phyloP scores from a whole-genome alignment of 2,888 invertebrate species.

The Hirudinaria manillensis region DNA sequence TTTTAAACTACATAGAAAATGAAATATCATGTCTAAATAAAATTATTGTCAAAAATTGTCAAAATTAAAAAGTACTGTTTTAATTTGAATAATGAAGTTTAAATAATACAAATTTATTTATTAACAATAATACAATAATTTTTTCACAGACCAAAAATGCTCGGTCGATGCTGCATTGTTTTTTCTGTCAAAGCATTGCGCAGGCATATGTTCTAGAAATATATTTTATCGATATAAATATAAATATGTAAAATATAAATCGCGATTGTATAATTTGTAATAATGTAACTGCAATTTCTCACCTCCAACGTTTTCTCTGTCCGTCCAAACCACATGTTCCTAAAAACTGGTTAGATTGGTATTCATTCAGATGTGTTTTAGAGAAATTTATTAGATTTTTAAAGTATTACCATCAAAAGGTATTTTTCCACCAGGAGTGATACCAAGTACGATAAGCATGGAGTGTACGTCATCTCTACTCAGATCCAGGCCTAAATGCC shows the following conservation, averaged over 20 bases:
- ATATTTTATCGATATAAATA: not conserved
- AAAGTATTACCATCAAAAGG: conserved; percentile 15
- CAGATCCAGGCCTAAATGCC: conserved; percentile 26
- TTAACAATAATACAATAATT: too few relatives aligned
- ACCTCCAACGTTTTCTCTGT: conserved; percentile 26
- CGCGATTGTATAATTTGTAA: not conserved
- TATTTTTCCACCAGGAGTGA: conserved; percentile 11
- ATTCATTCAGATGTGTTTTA: too few relatives aligned
- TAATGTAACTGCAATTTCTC: not conserved
- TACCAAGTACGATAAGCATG: conserved; percentile 16
- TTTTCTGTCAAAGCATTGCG: not conserved
- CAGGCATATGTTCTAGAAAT: conserved; percentile 16
- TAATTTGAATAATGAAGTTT: too few relatives aligned
- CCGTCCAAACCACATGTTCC: conserved; percentile 25
- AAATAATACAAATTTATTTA: too few relatives aligned
- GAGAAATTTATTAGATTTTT: too few relatives aligned
- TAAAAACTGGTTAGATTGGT: conserved; percentile 4
- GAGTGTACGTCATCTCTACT: conserved; percentile 17
- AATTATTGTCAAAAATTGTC: too few relatives aligned
- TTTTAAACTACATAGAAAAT: too few relatives aligned
- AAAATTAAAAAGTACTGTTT: too few relatives aligned
- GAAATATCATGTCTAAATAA: too few relatives aligned
- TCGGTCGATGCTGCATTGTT: conserved; percentile 9
- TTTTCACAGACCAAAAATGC: conserved; percentile 13
- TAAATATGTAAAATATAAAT: not conserved